Evolutionary conservation across 2,797 vertebrate genomes (phyloP).

Genomic region (Tauraco hartlaubi): DNA sequence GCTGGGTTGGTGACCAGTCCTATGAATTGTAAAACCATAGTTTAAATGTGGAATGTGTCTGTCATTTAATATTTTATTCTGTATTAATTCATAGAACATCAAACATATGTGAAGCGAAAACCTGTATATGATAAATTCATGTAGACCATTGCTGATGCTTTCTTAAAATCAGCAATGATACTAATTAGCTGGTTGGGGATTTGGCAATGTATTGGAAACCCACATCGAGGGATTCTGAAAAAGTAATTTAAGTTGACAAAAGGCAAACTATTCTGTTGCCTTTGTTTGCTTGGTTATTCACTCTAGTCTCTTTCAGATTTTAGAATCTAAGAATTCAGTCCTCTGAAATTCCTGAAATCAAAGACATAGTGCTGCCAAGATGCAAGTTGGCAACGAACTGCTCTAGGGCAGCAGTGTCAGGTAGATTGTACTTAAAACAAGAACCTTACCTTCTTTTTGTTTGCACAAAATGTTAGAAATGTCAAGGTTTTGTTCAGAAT

Average conservation of each 20-base stretch:
- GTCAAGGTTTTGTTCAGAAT: neutral
- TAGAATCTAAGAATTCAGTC: neutral
- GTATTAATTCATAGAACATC: neutral
- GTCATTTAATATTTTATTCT: neutral
- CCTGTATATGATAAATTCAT: accelerated
- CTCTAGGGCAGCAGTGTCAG: neutral
- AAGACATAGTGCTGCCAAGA: neutral
- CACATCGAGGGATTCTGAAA: neutral
- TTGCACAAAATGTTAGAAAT: neutral
- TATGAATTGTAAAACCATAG: neutral
- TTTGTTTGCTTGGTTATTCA: neutral
- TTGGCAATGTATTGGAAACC: neutral
- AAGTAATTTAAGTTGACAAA: neutral
- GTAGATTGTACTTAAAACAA: neutral
- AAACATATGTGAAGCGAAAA: accelerated
- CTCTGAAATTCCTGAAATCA: neutral
- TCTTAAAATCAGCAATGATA: neutral
- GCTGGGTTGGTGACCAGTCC: neutral
- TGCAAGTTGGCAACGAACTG: neutral
- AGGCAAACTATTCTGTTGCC: neutral
- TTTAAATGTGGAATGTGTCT: neutral
- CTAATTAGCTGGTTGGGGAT: neutral
- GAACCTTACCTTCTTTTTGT: neutral
- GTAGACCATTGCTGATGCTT: neutral
- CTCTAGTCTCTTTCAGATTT: neutral